Base-by-base conservation (phyloP, 2,797 vertebrate species). In the Muraenolepis orangiensis region DNA sequence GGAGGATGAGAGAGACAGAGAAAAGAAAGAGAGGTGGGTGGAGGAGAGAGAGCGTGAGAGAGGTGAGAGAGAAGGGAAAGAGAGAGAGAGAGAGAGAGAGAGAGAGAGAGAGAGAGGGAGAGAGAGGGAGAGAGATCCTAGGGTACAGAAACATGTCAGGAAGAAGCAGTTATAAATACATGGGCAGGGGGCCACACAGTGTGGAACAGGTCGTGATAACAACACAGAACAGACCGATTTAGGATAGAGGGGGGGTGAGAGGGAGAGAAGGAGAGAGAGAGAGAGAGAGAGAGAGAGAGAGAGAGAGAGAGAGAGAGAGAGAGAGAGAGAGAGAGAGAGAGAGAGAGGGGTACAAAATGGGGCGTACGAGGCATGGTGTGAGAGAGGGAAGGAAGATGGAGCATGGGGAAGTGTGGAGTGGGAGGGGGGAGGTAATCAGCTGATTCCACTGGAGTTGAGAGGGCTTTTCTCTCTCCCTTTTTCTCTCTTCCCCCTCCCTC, bases 381-480 rank as follows among this genome's bases (percentile, higher is more conserved):
- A 18, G 5, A 14, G 23, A 5, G 74, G 61, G 57, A n/a, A n/a
- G n/a, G 73, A 30, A 70, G 14, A 64, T 30, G 66, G 40, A 77
- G 80, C 70, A 42, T 82, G 74, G 76, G 20, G 51, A 51, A n/a
- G n/a, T n/a, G n/a, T n/a, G n/a, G 30, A 2, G 74, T 71, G 12
- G 20, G 42, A 72, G 57, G 72, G 71, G 71, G 71, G 78, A 73
- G 81, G 80, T 76, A 78, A 91, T 91, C 90, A 90, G 86, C 89
- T 91, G 91, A 90, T 91, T 89, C 85, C 81, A 86, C 71, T 82
- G 78, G 80, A 91, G 89, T 90, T 89, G 87, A 91, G 91, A 91
- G 89, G 90, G 89, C 83, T 90, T 88, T 89, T 89, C 87, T 91
- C 82, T 78, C 88, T 82, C 83, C 78, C 83, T 61, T 28, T 72